phyloP scores from a whole-genome alignment of 2,888 invertebrate genomes.

The Chironomus riparius region DNA sequence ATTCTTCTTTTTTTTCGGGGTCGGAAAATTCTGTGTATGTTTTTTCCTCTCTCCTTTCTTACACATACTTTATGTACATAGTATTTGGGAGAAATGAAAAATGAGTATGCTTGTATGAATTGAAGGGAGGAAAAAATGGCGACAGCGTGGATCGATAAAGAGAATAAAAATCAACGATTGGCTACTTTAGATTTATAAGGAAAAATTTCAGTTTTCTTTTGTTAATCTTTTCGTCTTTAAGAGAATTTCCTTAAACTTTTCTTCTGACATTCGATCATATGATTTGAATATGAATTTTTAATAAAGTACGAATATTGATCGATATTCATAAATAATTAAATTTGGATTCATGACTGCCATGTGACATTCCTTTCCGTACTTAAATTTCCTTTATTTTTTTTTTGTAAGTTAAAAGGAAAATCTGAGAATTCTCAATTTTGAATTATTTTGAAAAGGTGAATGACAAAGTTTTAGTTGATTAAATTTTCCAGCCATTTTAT shows the following conservation, averaged over 20 bases:
- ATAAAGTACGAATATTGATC: slow-evolving; percentile 9
- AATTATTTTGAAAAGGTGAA: neutral
- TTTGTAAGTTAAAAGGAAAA: too few relatives aligned
- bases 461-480: slow-evolving; percentile 24
- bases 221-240: neutral
- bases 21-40: neutral
- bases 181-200: neutral
- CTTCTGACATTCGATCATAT: neutral
- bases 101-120: slow-evolving; percentile 5
- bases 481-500: slow-evolving; percentile 17
- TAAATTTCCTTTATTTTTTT: neutral
- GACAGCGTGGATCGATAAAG: slow-evolving; percentile 24
- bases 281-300: neutral
- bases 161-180: slow-evolving; percentile 18
- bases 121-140: slow-evolving; percentile 22
- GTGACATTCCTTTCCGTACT: neutral
- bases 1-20: neutral
- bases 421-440: neutral
- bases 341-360: neutral
- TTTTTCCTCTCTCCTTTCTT: neutral
- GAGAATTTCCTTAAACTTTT: neutral
- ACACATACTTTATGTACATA: neutral
- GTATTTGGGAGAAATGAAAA: slow-evolving; percentile 13
- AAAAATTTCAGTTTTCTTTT: neutral
- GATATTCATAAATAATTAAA: slow-evolving; percentile 23